Evolutionary conservation across 2,888 invertebrate genomes (phyloP), one percentile per base, ranked within the genome.

Genomic region (Meganola albula): DNA sequence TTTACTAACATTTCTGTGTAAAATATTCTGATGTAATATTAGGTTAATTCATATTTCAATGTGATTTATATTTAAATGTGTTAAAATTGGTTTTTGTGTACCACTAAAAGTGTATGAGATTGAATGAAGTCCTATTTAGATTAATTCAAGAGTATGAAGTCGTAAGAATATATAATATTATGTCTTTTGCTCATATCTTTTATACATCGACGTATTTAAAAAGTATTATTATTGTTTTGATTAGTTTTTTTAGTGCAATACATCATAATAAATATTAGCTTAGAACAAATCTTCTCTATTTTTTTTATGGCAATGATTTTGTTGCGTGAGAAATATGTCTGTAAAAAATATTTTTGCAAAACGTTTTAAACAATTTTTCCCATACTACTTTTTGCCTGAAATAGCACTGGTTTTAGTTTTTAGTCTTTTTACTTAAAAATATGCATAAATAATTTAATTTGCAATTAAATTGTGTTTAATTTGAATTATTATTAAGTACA

Each of bases 141-240:
- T 40, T 27, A 43, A 43, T 35, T 38, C 38, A 12, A 10, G 3
- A 23, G 12, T 4, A 13, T 11, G 30, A 37, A 13, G 32, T 43
- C 14, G 28, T 34, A 39, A 28, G 38, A 38, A 33, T 34, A 35
- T 46, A 33, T 36, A 34, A 24, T 42, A 34, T 25, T 23, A 35
- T 25, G 26, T 37, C 49, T 35, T 40, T 57, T 74, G 79, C 79
- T 82, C 82, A 82, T 76, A 55, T 70, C 63, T 62, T 60, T 47
- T 58, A 56, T 66, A 77, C 80, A 82, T 75, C 80, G 80, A 80
- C 69, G 48, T 72, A 66, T 58, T 64, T 58, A 58, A 57, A 34
- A 36, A 37, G 26, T 44, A 46, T 54, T 46, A 46, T 48, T 37
- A 37, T 34, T 48, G 57, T 52, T 54, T 47, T 48, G 50, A 51